These are phyloP conservation scores for Spodoptera litura DNA, from an alignment of 1,140 invertebrate genomes.

Conservation along the genomic window DNA sequence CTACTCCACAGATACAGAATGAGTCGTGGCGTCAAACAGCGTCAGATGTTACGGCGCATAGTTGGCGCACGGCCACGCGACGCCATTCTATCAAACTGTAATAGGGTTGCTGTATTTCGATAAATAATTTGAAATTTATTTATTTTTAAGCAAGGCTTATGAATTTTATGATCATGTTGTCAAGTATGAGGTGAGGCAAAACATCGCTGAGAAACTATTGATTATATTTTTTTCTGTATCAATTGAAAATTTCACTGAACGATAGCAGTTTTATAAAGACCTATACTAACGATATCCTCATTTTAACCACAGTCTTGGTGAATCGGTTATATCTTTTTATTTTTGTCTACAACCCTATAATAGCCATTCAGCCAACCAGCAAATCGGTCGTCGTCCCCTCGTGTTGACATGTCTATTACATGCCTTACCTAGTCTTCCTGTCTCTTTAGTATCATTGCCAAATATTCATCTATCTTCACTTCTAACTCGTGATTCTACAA, in stretches of 20 bases:
- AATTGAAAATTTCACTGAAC: no score
- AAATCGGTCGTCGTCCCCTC: constrained; percentile 25
- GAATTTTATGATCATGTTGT: no score
- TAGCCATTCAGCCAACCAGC: constrained; percentile 1
- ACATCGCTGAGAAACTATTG: no score
- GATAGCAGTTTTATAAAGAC: no score
- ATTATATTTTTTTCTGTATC: no score
- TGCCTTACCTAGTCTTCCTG: constrained; percentile 15
- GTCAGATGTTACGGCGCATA: constrained; percentile 69
- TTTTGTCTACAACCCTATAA: constrained; percentile 8
- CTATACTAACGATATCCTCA: no score
- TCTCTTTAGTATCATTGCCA: constrained; percentile 26
- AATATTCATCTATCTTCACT: not conserved
- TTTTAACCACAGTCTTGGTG: not conserved
- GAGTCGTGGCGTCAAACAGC: constrained; percentile 63
- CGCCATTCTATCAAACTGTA: constrained; percentile 18
- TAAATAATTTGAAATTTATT: not conserved
- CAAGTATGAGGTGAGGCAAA: no score
- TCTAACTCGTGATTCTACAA: constrained; percentile 21
- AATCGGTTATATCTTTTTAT: not conserved
- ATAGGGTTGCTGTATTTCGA: constrained; percentile 33
- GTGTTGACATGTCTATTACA: constrained; percentile 26
- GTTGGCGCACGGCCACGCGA: constrained; percentile 52
- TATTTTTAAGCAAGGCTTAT: not conserved
- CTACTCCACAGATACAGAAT: constrained; percentile 49